Conservation (phyloP, 1,140 invertebrate genomes). For the Notospermus geniculatus region DNA sequence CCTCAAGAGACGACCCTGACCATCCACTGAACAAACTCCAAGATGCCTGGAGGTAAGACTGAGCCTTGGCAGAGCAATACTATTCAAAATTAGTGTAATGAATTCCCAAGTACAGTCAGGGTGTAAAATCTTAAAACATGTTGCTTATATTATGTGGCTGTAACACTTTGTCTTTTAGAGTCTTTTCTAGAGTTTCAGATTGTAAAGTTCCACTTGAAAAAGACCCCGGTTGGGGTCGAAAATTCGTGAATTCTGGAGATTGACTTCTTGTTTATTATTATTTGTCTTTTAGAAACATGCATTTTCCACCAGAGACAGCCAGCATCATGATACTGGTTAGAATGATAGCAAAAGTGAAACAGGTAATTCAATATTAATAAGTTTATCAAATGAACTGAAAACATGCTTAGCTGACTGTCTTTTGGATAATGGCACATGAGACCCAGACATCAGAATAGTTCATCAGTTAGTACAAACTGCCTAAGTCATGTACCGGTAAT, state of each 20-base stretch:
- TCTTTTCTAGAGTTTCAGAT: too few species aligned
- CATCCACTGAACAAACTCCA: slow-evolving; percentile 77
- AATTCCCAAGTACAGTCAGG: neutral
- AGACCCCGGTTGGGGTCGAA: too few species aligned
- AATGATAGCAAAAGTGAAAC: slow-evolving; percentile 80
- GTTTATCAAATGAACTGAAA: too few species aligned
- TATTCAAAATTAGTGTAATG: neutral
- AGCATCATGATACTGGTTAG: slow-evolving; percentile 83
- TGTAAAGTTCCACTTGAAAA: too few species aligned
- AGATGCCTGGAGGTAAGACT: slow-evolving; percentile 81
- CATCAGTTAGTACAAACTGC: neutral
- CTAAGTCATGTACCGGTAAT: too few species aligned
- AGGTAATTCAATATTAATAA: slow-evolving; percentile 49
- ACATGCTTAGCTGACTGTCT: too few species aligned
- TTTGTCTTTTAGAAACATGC: slow-evolving; percentile 68
- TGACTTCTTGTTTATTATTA: too few species aligned
- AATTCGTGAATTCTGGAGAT: too few species aligned
- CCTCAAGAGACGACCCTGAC: slow-evolving; percentile 59
- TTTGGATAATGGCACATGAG: too few species aligned
- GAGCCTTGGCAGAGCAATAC: neutral
- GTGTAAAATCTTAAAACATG: neutral
- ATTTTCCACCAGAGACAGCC: slow-evolving; percentile 91
- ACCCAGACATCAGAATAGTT: too few species aligned
- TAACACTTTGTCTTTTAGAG: slow-evolving; percentile 59
- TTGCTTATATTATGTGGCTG: too few species aligned